Evolutionary conservation across 2,113 vertebrate genomes (phyloP).

Genomic region (Dascyllus trimaculatus): DNA sequence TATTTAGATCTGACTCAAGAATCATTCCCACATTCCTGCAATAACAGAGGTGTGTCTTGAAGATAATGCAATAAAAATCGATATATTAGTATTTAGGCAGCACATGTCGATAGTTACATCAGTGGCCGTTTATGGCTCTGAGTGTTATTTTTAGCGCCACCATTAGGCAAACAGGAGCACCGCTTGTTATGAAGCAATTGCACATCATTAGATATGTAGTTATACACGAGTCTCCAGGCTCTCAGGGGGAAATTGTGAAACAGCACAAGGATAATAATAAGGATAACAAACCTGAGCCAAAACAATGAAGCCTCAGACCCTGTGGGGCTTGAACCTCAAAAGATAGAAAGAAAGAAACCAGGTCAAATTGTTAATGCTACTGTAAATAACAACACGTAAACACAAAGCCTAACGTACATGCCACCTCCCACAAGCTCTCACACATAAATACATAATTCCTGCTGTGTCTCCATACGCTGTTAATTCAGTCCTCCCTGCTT

Average conservation of each 20-base stretch:
- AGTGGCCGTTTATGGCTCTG: not conserved
- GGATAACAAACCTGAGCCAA: conserved; percentile 58
- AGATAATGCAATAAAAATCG: not conserved
- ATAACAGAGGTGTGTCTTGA: not conserved
- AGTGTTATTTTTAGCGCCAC: conserved; percentile 37
- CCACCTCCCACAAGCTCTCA: conserved; percentile 41
- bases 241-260: conserved; percentile 20
- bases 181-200: conserved; percentile 45
- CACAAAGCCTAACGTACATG: conserved; percentile 35
- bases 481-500: conserved; percentile 35
- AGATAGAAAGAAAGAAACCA: conserved; percentile 55
- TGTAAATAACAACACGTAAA: conserved; percentile 68
- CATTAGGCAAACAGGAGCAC: conserved; percentile 39
- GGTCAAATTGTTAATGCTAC: conserved; percentile 68
- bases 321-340: conserved; percentile 48
- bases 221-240: conserved; percentile 22
- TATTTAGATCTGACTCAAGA: not conserved
- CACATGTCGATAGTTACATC: not conserved
- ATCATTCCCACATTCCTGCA: not conserved
- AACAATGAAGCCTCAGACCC: conserved; percentile 44
- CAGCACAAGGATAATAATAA: conserved; percentile 56
- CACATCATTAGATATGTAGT: conserved; percentile 56
- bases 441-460: conserved; percentile 48
- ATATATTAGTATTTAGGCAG: not conserved
- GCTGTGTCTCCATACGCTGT: conserved; percentile 10